phyloP scores from a whole-genome alignment of 2,888 invertebrate genomes.

The Andricus curvator region DNA sequence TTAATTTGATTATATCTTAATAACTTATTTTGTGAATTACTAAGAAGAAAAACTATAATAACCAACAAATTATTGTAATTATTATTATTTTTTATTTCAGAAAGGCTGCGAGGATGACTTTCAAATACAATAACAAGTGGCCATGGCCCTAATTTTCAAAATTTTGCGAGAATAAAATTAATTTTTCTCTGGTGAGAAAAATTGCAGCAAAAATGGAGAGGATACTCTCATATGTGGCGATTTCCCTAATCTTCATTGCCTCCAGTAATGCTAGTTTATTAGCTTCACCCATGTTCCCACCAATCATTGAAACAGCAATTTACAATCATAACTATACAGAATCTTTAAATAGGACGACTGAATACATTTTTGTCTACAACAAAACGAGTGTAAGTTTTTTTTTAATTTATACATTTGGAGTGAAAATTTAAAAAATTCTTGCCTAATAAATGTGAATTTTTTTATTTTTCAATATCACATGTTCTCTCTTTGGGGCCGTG shows the following conservation, averaged over 20 bases:
- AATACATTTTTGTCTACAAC: conserved; percentile 73
- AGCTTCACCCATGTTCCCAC: conserved; percentile 55
- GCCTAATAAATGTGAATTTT: too few relatives aligned
- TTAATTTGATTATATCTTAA: too few relatives aligned
- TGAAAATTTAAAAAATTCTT: not conserved
- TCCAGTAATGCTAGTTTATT: not conserved
- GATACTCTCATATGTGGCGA: not conserved
- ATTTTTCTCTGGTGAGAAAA: not conserved
- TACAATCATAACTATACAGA: conserved; percentile 62
- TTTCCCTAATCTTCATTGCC: not conserved
- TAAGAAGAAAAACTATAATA: not conserved
- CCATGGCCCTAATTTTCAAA: not conserved
- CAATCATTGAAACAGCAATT: conserved; percentile 66
- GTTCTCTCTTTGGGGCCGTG: too few relatives aligned
- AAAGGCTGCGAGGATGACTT: not conserved
- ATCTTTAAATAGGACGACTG: conserved; percentile 65
- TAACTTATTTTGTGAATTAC: too few relatives aligned
- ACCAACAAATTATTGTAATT: not conserved
- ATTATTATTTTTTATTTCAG: not conserved
- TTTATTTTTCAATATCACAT: too few relatives aligned
- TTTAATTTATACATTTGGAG: not conserved
- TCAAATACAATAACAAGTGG: not conserved
- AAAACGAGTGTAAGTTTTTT: conserved; percentile 65
- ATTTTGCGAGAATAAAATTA: not conserved
- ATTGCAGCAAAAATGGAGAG: not conserved